A percentile compares a stretch with the other conserved stretches of the same genome.
phyloP scores from a whole-genome alignment of 2,113 vertebrate species.

The Heterotis niloticus region DNA sequence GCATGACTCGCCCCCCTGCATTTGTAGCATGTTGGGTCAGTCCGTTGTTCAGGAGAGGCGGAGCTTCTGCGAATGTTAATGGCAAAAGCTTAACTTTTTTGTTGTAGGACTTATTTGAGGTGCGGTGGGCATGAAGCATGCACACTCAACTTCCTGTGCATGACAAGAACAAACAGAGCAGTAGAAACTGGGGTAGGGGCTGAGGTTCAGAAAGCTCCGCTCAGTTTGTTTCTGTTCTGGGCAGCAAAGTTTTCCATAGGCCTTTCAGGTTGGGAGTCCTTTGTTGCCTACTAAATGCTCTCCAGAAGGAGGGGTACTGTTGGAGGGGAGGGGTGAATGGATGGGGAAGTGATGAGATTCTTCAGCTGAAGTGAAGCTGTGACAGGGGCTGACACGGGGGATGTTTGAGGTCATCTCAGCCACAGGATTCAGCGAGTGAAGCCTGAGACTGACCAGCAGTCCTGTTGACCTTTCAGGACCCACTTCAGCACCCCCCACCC shows the following conservation, averaged over 20 bases:
- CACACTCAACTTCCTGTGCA: no score
- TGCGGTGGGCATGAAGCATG: no score
- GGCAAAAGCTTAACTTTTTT: no score
- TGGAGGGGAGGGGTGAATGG: constrained; percentile 27
- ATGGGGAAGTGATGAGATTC: constrained; percentile 30
- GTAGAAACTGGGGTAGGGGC: no score
- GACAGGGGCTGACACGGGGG: neutral
- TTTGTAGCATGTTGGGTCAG: constrained; percentile 7
- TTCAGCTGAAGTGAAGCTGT: neutral
- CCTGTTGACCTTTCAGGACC: constrained; percentile 11
- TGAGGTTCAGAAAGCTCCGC: no score
- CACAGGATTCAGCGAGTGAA: neutral
- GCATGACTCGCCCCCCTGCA: no score
- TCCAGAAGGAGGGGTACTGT: constrained; percentile 42
- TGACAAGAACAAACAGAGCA: no score
- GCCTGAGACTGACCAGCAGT: constrained; percentile 15
- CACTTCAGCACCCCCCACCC: constrained; percentile 29
- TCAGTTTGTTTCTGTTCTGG: no score
- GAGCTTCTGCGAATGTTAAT: no score
- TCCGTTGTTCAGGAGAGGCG: neutral
- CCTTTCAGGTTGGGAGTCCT: constrained; percentile 32
- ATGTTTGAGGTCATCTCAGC: neutral
- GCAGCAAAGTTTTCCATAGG: no score
- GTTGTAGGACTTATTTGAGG: no score
- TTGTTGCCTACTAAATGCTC: constrained; percentile 64